phyloP scores from a whole-genome alignment of 2,888 invertebrate species.

The Tiliacea aurago region DNA sequence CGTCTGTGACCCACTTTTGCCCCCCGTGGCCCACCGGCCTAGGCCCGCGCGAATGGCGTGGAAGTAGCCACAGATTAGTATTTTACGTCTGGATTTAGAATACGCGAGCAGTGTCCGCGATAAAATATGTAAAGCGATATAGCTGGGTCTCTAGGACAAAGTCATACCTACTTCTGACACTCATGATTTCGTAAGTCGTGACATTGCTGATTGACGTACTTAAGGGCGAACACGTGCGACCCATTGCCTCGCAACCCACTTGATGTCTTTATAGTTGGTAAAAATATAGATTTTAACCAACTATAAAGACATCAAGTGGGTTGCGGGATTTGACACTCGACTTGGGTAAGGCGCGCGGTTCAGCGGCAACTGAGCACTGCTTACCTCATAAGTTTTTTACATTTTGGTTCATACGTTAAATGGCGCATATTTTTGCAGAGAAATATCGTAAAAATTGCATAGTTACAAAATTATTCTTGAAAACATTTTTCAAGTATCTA shows the following conservation, averaged over 20 bases:
- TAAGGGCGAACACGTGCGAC: not conserved
- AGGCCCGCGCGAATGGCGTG: no score
- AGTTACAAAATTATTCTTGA: not conserved
- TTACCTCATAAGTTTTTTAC: not conserved
- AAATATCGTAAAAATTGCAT: not conserved
- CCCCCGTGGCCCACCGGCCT: constrained; percentile 24
- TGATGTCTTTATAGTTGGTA: not conserved
- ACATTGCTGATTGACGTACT: not conserved
- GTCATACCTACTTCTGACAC: not conserved
- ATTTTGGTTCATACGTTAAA: not conserved
- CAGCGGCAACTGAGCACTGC: not conserved
- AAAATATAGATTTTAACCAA: no score
- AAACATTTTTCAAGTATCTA: not conserved
- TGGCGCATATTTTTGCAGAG: not conserved
- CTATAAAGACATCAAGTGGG: no score
- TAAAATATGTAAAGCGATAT: not conserved
- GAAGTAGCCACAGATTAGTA: constrained; percentile 33
- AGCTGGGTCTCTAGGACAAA: not conserved
- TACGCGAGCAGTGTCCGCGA: not conserved
- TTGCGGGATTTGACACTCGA: no score
- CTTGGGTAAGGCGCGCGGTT: not conserved
- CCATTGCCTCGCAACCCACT: not conserved
- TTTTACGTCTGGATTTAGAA: constrained; percentile 3
- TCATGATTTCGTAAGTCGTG: not conserved
- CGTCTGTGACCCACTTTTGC: constrained; percentile 57